Evolutionary conservation across 2,797 vertebrate genomes (phyloP).

Genomic region (Gymnothorax javanicus): DNA sequence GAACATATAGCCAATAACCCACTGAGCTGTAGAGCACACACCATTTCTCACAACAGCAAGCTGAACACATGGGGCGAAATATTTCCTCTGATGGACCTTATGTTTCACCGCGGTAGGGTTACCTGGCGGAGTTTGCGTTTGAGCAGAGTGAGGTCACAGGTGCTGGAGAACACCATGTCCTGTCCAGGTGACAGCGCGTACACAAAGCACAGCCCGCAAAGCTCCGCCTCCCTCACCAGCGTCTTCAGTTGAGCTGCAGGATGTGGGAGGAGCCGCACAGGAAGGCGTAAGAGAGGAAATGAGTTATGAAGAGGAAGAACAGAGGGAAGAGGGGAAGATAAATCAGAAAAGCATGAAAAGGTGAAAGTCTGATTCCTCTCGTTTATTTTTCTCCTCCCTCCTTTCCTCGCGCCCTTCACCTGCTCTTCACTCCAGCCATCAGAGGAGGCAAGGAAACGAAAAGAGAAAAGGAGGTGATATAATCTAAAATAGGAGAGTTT

Average conservation of each 20-base stretch:
- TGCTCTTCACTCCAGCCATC: too few species aligned
- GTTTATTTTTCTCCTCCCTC: too few species aligned
- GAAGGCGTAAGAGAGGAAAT: not conserved
- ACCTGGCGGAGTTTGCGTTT: slow-evolving; percentile 88
- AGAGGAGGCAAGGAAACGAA: too few species aligned
- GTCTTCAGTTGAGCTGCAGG: slow-evolving; percentile 70
- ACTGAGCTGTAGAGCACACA: too few species aligned
- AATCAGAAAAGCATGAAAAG: not conserved
- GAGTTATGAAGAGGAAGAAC: not conserved
- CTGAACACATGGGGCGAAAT: too few species aligned
- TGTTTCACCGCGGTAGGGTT: not conserved
- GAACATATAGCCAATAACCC: too few species aligned
- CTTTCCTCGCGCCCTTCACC: too few species aligned
- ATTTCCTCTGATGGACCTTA: too few species aligned
- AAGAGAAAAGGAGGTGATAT: too few species aligned
- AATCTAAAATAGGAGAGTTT: too few species aligned
- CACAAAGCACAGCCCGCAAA: slow-evolving; percentile 74
- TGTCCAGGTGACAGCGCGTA: slow-evolving; percentile 84
- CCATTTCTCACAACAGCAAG: too few species aligned
- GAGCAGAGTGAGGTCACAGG: slow-evolving; percentile 78
- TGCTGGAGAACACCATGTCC: slow-evolving; percentile 85
- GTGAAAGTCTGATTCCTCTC: not conserved
- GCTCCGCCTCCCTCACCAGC: slow-evolving; percentile 73
- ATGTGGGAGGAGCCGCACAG: not conserved
- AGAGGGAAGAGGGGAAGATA: not conserved